Conservation (phyloP, 2,888 invertebrate genomes). For the Camptogramma bilineatum region DNA sequence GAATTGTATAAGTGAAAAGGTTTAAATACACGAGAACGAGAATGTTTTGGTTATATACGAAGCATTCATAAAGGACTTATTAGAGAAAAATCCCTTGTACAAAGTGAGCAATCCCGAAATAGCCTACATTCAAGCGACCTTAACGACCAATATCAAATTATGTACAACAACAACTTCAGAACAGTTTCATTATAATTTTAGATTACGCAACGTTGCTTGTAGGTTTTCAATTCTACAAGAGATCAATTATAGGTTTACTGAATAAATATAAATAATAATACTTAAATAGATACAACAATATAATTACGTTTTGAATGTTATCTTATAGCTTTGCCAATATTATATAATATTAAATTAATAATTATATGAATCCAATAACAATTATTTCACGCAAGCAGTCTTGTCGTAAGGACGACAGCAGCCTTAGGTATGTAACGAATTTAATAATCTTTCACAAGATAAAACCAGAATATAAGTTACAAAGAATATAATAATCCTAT, state of each 20-base stretch:
- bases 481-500: background rate
- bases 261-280: constrained; percentile 12
- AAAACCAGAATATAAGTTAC: background rate
- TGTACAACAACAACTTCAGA: constrained; percentile 75
- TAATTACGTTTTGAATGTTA: constrained; percentile 24
- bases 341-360: constrained; percentile 41
- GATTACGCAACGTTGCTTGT: constrained; percentile 33
- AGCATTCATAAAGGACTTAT: constrained; percentile 81
- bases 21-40: constrained; percentile 68
- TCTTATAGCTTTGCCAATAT: constrained; percentile 30
- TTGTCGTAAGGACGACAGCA: constrained; percentile 56
- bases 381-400: constrained; percentile 69
- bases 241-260: constrained; percentile 18
- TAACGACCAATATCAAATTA: constrained; percentile 76
- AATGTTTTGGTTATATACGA: constrained; percentile 73
- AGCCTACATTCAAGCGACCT: constrained; percentile 80
- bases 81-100: constrained; percentile 79
- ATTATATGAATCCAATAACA: constrained; percentile 52
- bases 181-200: constrained; percentile 52
- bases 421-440: constrained; percentile 29
- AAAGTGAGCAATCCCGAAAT: constrained; percentile 81
- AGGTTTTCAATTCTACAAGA: constrained; percentile 23
- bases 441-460: constrained; percentile 3
- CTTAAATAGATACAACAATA: constrained; percentile 12
- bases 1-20: constrained; percentile 71